Conservation (phyloP, 2,797 vertebrate species). For the Myotis myotis region DNA sequence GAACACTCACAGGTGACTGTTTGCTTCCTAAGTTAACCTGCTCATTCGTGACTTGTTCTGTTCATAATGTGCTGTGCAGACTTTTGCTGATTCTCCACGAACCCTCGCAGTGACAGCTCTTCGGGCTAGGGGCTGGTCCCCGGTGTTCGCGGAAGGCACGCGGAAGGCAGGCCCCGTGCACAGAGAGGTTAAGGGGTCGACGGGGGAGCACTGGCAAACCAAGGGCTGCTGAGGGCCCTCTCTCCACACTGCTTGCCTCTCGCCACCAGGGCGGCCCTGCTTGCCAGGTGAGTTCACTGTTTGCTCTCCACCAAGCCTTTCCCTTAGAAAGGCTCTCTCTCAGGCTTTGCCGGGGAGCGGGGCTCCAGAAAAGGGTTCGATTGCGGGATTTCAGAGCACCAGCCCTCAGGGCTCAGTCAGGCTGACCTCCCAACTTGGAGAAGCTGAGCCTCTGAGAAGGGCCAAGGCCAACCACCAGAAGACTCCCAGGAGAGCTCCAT, state of each 20-base stretch:
- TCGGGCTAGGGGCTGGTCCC: neutral
- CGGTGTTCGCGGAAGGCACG: neutral
- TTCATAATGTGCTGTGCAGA: rapidly evolving
- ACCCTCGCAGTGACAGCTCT: neutral
- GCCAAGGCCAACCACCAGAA: neutral
- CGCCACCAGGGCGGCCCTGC: rapidly evolving
- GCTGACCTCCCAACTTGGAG: neutral
- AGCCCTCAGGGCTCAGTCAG: neutral
- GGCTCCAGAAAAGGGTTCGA: rapidly evolving
- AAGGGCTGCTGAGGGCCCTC: rapidly evolving
- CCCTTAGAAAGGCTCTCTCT: neutral
- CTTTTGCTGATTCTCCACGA: neutral
- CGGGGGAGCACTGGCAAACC: neutral
- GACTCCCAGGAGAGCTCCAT: neutral
- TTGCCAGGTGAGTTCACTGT: rapidly evolving
- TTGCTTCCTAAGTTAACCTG: rapidly evolving
- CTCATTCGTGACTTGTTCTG: rapidly evolving
- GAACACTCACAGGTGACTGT: rapidly evolving
- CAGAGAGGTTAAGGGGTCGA: neutral
- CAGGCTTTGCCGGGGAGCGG: neutral
- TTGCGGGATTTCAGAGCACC: rapidly evolving
- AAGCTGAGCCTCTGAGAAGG: neutral
- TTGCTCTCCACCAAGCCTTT: neutral
- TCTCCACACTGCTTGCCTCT: rapidly evolving
- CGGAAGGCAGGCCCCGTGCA: rapidly evolving